A percentile compares a stretch with the other conserved stretches of the same genome.
phyloP scores from a whole-genome alignment of 2,888 invertebrate species.

The Drosophila macrothrix region DNA sequence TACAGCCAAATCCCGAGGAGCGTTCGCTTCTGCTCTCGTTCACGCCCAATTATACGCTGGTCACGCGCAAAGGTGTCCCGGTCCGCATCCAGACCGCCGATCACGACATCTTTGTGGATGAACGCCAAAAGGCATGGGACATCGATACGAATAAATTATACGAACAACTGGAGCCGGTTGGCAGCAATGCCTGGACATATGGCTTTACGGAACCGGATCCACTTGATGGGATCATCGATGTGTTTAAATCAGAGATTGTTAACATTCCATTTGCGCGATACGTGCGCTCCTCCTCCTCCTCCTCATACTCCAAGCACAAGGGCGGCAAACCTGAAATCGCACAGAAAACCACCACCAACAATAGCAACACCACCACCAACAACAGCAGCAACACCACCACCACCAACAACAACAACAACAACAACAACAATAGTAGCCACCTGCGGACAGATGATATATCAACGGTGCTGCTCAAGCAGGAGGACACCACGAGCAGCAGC shows the following conservation, averaged over 20 bases:
- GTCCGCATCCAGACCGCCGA: constrained; percentile 91
- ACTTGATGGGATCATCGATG: constrained; percentile 92
- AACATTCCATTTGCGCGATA: constrained; percentile 92
- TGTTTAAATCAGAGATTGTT: constrained; percentile 93
- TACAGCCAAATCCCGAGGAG: constrained; percentile 89
- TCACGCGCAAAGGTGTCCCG: constrained; percentile 93
- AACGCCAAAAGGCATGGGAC: constrained; percentile 92
- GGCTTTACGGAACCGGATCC: constrained; percentile 86
- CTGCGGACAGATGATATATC: constrained; percentile 47
- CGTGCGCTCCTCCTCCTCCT: constrained; percentile 57
- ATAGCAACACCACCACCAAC: constrained; percentile 46
- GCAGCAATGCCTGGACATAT: constrained; percentile 91
- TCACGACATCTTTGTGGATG: constrained; percentile 92
- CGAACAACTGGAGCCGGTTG: constrained; percentile 86
- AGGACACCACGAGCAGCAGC: constrained; percentile 50
- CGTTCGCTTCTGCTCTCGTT: constrained; percentile 89
- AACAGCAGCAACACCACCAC: constrained; percentile 32
- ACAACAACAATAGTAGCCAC: constrained; percentile 52
- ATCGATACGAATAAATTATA: constrained; percentile 87
- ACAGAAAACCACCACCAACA: constrained; percentile 42
- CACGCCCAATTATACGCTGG: constrained; percentile 92
- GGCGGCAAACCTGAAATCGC: constrained; percentile 26
- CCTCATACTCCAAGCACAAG: constrained; percentile 35
- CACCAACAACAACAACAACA: constrained; percentile 47
- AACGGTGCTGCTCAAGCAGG: constrained; percentile 52